Conservation (phyloP, 2,797 vertebrate genomes). For the Aulostomus chinensis region DNA sequence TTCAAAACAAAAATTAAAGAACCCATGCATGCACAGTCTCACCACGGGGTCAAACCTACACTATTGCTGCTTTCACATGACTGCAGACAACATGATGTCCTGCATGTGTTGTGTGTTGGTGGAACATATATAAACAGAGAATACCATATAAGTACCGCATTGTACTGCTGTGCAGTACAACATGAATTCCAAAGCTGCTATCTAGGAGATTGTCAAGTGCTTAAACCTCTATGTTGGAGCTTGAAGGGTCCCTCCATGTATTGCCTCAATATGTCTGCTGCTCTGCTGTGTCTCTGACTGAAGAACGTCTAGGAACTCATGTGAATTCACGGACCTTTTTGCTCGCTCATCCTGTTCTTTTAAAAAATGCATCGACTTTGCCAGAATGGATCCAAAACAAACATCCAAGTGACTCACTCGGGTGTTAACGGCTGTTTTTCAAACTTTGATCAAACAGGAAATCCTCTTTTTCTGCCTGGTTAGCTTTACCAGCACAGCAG, state of each 20-base stretch:
- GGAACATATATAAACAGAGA: constrained; percentile 7
- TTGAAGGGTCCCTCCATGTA: neutral
- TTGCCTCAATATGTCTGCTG: too few relatives aligned
- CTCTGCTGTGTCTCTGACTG: too few relatives aligned
- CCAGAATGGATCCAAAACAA: neutral
- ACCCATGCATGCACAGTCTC: too few relatives aligned
- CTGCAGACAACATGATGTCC: constrained; percentile 1
- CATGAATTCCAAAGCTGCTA: constrained; percentile 2
- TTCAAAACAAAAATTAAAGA: too few relatives aligned
- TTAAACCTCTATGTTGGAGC: neutral
- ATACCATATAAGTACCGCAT: neutral
- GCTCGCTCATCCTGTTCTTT: too few relatives aligned
- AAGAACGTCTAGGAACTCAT: too few relatives aligned
- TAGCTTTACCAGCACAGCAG: neutral
- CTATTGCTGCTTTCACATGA: neutral
- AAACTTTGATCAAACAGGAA: neutral
- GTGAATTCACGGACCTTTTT: too few relatives aligned
- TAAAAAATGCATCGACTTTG: neutral
- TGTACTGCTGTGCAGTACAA: neutral
- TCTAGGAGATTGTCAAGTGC: constrained; percentile 1
- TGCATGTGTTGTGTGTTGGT: neutral
- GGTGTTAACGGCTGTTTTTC: neutral
- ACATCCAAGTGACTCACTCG: constrained; percentile 6
- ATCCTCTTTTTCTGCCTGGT: neutral
- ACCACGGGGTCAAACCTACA: too few relatives aligned